Evolutionary conservation across 2,113 vertebrate species (phyloP).

Genomic region (Megaceryle torquata): DNA sequence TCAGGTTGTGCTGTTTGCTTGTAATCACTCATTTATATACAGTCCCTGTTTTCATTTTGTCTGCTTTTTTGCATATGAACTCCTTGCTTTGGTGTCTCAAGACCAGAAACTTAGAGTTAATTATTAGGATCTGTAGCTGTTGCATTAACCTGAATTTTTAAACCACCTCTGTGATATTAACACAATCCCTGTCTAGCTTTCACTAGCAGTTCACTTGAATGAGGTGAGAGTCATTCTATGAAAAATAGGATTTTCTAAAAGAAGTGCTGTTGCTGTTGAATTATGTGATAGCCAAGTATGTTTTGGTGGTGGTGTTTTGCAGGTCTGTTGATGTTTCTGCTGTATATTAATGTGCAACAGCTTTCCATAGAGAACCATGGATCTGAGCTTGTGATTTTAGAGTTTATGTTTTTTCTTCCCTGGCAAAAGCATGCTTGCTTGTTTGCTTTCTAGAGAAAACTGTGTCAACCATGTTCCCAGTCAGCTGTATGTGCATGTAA

Average conservation of each 20-base stretch:
- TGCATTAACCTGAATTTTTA: conserved; percentile 11
- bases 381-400: background rate
- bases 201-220: background rate
- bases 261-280: background rate
- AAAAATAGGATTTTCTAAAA: background rate
- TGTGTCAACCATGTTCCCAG: background rate
- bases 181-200: background rate
- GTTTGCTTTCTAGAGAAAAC: background rate
- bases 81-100: background rate
- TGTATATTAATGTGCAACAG: background rate
- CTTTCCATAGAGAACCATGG: background rate
- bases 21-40: background rate
- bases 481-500: background rate
- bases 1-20: background rate
- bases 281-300: background rate
- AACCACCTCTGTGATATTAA: background rate
- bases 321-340: background rate
- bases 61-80: background rate
- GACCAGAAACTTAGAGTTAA: conserved; percentile 1
- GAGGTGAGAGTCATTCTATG: background rate
- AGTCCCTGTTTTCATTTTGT: background rate
- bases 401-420: background rate
- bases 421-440: background rate
- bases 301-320: background rate
- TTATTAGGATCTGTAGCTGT: background rate